Evolutionary conservation across 2,797 vertebrate genomes (phyloP), one percentile per base, ranked within the genome.

Genomic region (Sebastes paucispinis): DNA sequence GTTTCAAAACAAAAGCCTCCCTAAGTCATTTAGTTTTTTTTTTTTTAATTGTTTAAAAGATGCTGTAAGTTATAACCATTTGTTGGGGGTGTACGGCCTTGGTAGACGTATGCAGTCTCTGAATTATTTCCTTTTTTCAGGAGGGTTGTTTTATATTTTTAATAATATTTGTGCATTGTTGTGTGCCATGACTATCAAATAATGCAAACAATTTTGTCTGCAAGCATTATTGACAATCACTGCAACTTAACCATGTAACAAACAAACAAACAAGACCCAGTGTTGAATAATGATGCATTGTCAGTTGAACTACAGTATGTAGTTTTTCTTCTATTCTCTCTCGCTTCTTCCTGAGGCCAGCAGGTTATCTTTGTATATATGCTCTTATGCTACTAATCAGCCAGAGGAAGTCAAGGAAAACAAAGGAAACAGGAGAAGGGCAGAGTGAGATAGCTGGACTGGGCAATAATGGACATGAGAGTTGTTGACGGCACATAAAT

Each of bases 401-500:
- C 10, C 29, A 20, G 36, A 47, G 7, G 16, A 50, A 73, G 22
- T 4, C 16, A 55, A 36, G 13, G 3, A 24, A 10, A 58, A 59
- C 24, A 25, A 55, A 22, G n/a, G 9, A n/a, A 65, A 57, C 2
- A 32, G n/a, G 8, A 74, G 16, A 72, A 69, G 36, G 52, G 63
- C 27, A 55, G 11, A 54, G 20, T 22, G 34, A 75, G 32, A 69
- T 24, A 71, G 32, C 25, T 60, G 32, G 50, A 79, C 27, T 34
- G 43, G 67, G 39, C 9, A 67, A 58, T 79, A 27, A 75, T 75
- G 66, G 76, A 75, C 31, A 69, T 81, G 27, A 67, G 80, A 71
- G 62, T n/a, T 81, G 69, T 80, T 81, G 69, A 88, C 79, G 22
- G 79, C 58, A 57, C 55, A 75, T 85, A 25, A 64, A 81, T 57